Percentiles rank a stretch among this genome's conserved stretches.
Evolutionary conservation across 1,140 invertebrate species (phyloP).

Genomic region (Polypedilum pembai): DNA sequence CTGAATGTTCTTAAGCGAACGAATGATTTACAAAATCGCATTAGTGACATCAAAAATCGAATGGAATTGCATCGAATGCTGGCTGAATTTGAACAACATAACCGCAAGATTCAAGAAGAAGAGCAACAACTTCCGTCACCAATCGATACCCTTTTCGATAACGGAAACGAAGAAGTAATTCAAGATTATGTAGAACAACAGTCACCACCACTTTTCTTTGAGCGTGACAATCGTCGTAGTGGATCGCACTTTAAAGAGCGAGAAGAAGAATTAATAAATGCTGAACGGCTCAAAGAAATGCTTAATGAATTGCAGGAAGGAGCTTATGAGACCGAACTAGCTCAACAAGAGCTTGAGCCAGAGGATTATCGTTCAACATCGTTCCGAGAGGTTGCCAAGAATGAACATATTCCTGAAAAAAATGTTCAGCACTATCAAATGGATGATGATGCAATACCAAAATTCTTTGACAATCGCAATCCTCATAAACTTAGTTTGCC

Average conservation of each 20-base stretch:
- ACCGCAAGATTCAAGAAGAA: not conserved
- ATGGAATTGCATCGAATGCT: conserved; percentile 32
- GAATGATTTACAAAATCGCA: conserved; percentile 28
- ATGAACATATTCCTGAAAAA: conserved; percentile 23
- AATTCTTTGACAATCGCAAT: not conserved
- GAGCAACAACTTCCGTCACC: not conserved
- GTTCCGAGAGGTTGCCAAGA: conserved; percentile 25
- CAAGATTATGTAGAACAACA: not conserved
- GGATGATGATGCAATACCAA: not conserved
- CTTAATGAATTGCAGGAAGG: not conserved
- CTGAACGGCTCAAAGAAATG: not conserved
- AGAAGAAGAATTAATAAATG: conserved; percentile 16
- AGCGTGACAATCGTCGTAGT: not conserved
- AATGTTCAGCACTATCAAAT: conserved; percentile 20
- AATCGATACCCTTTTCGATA: not conserved
- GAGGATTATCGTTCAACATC: conserved; percentile 3
- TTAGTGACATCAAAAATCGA: conserved; percentile 30
- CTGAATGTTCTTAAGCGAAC: not conserved
- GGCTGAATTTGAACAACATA: conserved; percentile 29
- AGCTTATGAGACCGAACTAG: not conserved
- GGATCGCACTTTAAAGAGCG: conserved; percentile 14
- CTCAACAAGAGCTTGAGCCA: not conserved
- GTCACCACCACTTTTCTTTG: not conserved
- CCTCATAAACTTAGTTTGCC: not conserved
- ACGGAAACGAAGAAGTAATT: not conserved